Conservation (phyloP, 2,113 vertebrate species). For the Prunella fulvescens region DNA sequence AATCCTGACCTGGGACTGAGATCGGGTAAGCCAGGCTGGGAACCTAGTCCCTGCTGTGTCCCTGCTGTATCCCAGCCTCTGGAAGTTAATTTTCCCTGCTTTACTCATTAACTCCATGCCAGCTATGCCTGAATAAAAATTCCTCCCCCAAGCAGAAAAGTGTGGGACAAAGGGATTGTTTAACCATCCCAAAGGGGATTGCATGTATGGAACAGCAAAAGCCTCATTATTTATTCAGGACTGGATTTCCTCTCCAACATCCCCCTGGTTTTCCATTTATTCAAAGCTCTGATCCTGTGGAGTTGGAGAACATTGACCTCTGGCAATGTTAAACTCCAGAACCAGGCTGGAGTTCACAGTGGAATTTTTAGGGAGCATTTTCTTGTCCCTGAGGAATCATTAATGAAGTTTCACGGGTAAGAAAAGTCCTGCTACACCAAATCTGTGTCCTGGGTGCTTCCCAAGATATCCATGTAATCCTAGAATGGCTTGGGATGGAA, state of each 20-base stretch:
- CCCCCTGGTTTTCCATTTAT: background rate
- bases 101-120: background rate
- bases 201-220: background rate
- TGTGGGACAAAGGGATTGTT: background rate
- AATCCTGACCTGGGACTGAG: background rate
- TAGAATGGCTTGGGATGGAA: background rate
- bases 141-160: background rate
- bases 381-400: background rate
- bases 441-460: background rate
- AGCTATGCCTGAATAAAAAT: background rate
- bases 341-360: background rate
- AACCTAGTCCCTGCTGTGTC: background rate
- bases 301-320: background rate
- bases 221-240: background rate
- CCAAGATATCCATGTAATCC: background rate
- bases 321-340: background rate
- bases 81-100: background rate
- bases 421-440: background rate
- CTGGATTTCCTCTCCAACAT: background rate
- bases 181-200: background rate
- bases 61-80: background rate
- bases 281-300: background rate
- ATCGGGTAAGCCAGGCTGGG: background rate
- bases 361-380: background rate
- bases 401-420: accelerated